phyloP scores from a whole-genome alignment of 2,888 invertebrate species.

The Orchesella flavescens region DNA sequence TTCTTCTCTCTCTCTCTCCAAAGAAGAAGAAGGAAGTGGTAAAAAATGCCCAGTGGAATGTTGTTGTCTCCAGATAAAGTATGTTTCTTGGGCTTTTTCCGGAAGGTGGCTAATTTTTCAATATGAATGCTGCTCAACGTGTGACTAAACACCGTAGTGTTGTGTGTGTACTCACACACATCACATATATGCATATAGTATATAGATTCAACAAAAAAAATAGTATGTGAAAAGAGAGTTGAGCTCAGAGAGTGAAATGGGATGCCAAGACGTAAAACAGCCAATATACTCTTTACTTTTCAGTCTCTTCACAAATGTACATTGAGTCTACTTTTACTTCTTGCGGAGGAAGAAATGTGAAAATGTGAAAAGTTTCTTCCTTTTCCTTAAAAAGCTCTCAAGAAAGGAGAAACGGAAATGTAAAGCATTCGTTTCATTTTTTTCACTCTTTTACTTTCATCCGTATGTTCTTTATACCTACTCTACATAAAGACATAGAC shows the following conservation, averaged over 20 bases:
- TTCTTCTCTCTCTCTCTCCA: too few species aligned
- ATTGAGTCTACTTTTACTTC: not conserved
- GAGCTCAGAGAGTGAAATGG: constrained; percentile 40
- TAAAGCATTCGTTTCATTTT: constrained; percentile 53
- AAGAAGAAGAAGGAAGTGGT: constrained; percentile 9
- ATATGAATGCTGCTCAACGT: constrained; percentile 57
- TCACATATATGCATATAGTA: not conserved
- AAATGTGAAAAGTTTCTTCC: constrained; percentile 53
- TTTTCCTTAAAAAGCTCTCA: constrained; percentile 27
- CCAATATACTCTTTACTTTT: constrained; percentile 17
- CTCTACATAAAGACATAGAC: not conserved
- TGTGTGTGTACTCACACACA: not conserved
- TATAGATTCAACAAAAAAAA: not conserved
- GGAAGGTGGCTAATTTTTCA: constrained; percentile 71
- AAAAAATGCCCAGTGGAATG: constrained; percentile 55
- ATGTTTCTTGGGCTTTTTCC: constrained; percentile 57
- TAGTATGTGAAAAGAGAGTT: not conserved
- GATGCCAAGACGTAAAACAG: constrained; percentile 43
- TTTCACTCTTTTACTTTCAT: constrained; percentile 24
- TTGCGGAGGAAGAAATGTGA: not conserved
- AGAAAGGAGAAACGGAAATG: constrained; percentile 39
- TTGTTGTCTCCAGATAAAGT: constrained; percentile 61
- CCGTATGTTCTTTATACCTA: not conserved
- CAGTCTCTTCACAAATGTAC: not conserved
- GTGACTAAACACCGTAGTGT: constrained; percentile 24